Base-by-base conservation (phyloP, 2,888 invertebrate species). In the Protophormia terraenovae region DNA sequence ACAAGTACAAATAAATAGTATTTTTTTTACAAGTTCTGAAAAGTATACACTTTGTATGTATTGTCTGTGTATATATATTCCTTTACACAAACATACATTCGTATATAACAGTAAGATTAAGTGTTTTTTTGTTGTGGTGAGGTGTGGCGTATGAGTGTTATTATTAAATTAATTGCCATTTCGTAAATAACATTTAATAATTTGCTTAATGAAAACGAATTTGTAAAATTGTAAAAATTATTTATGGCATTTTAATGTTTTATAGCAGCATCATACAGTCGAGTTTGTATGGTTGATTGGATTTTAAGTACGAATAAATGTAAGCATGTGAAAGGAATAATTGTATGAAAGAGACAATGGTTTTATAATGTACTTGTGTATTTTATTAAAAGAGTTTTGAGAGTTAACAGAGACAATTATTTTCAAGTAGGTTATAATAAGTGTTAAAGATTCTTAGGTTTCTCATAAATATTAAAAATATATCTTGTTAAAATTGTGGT, bases 161-260 rank as follows among this genome's bases (percentile, higher is more conserved):
- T 60, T 50, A 71, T 78, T 50, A 62, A 78, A 69, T 78, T 62
- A 78, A 78, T 78, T 60, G 78, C 38, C 27, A 58, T 58, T 69
- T 69, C 8, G 35, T 58, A 77, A 35, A 53, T 38, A 76, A 47
- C 64, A 58, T 41, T 67, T 67, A 78, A 78, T 77, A 77, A 67
- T 69, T 77, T 60, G 47, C 29, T 69, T 62, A 50, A 69, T 71
- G 69, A 71, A 60, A 78, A 50, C 35, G 19, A 41, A 71, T 71
- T 71, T 62, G 50, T 27, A 14, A 24, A 62, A 50, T 19, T 35
- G 35, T 14, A 32, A 66, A 76, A 64, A 67, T 12, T 32, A 27
- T 78, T 60, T 69, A 62, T 78, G 27, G 16, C 27, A 29, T 16
- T 62, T 69, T 29, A 27, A 50, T 60, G 22, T 78, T 62, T 16